A percentile compares a stretch with the other conserved stretches of the same genome.
Evolutionary conservation across 2,888 invertebrate species (phyloP).

Genomic region (Trachelus tabidus): DNA sequence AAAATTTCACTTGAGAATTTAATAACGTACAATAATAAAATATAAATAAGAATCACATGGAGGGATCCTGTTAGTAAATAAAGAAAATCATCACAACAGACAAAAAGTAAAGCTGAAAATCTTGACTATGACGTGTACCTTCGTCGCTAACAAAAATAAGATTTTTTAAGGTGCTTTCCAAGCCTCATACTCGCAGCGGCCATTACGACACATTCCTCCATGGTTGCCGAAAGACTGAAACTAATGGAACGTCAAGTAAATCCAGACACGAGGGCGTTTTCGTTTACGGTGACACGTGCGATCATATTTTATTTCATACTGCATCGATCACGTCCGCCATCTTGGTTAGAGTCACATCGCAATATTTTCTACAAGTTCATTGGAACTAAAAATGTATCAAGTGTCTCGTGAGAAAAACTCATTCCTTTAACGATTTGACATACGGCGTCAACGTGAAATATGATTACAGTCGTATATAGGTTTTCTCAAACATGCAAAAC

Average conservation of each 20-base stretch:
- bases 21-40: neutral
- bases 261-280: slow-evolving; percentile 18
- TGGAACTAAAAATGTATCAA: neutral
- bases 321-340: slow-evolving; percentile 25
- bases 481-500: neutral
- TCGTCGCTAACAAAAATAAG: neutral
- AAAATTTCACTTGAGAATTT: neutral
- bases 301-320: slow-evolving; percentile 36
- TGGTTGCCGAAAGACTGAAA: slow-evolving; percentile 17
- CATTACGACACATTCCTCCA: neutral
- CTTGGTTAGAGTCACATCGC: neutral
- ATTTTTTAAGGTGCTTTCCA: neutral
- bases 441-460: neutral
- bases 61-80: neutral
- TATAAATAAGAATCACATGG: neutral
- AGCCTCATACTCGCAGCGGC: neutral
- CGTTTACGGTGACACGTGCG: slow-evolving; percentile 27
- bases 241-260: slow-evolving; percentile 27
- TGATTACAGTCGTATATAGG: neutral
- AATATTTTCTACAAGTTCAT: neutral
- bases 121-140: neutral
- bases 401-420: neutral
- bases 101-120: neutral
- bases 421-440: neutral
- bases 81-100: neutral